Percentiles rank a stretch among this genome's conserved stretches.
Conservation (phyloP, 2,113 vertebrate genomes). For the Tylochromis polylepis region DNA sequence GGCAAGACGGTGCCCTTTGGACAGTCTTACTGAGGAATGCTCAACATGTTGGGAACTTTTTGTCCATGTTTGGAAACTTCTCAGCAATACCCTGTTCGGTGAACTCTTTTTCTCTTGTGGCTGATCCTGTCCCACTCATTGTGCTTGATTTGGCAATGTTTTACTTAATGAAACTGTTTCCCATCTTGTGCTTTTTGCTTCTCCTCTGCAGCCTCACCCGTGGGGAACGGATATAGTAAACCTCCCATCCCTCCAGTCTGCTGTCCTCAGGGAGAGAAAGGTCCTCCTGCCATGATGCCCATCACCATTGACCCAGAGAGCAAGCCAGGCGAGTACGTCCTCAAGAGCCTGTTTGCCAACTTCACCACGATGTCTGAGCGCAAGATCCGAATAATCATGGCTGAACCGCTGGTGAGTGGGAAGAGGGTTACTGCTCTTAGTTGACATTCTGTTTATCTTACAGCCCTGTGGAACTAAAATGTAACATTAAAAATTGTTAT, state of each 20-base stretch:
- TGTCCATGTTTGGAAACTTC: conserved; percentile 61
- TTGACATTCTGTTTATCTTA: not conserved
- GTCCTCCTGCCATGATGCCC: conserved; percentile 87
- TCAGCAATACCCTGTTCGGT: not conserved
- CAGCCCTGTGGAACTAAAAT: not conserved
- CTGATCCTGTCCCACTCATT: not conserved
- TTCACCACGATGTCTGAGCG: conserved; percentile 90
- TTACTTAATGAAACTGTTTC: not conserved
- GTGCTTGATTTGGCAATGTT: conserved; percentile 2
- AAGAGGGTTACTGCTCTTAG: not conserved
- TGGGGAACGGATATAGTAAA: conserved; percentile 94
- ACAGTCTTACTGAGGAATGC: conserved; percentile 54
- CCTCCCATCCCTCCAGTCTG: conserved; percentile 83
- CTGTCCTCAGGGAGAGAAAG: conserved; percentile 85
- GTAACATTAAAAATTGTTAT: not conserved
- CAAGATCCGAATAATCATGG: conserved; percentile 97
- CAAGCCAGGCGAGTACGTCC: conserved; percentile 92
- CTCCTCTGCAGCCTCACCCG: conserved; percentile 81
- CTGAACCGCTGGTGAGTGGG: conserved; percentile 91
- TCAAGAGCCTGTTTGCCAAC: conserved; percentile 95
- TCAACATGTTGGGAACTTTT: conserved; percentile 45
- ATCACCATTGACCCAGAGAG: conserved; percentile 93
- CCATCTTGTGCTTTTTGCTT: not conserved
- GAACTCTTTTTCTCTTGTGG: not conserved
- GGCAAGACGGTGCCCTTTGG: conserved; percentile 51